Percentiles rank a stretch among this genome's conserved stretches.
Evolutionary conservation across 2,113 vertebrate species (phyloP).

Genomic region (Elgaria multicarinata): DNA sequence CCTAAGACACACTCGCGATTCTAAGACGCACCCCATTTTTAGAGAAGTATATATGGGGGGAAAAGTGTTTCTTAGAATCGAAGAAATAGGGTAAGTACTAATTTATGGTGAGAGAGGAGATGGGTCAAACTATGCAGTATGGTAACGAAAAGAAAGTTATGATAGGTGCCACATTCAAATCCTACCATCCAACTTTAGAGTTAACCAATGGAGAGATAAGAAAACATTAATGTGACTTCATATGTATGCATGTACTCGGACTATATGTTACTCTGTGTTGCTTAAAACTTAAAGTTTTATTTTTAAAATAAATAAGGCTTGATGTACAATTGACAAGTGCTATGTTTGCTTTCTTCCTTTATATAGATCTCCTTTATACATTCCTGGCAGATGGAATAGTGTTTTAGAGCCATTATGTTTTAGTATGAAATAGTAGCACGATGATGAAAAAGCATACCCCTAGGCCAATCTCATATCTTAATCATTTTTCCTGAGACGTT

Average conservation of each 20-base stretch:
- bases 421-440: not conserved
- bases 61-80: too few relatives aligned
- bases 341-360: not conserved
- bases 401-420: not conserved
- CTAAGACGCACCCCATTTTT: too few relatives aligned
- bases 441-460: not conserved
- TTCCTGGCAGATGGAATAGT: not conserved
- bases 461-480: not conserved
- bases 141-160: slow-evolving; percentile 27
- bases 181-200: not conserved
- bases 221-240: not conserved
- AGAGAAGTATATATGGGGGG: too few relatives aligned
- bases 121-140: slow-evolving; percentile 7
- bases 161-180: not conserved
- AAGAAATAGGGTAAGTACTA: too few relatives aligned
- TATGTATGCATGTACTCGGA: not conserved
- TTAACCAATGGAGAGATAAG: not conserved
- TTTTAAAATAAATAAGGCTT: not conserved
- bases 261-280: not conserved
- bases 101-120: not conserved
- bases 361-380: not conserved
- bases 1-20: too few relatives aligned
- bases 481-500: not conserved
- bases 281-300: not conserved
- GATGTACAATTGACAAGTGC: not conserved